Evolutionary conservation across 2,113 vertebrate genomes (phyloP).

Genomic region (Vicugna pacos): DNA sequence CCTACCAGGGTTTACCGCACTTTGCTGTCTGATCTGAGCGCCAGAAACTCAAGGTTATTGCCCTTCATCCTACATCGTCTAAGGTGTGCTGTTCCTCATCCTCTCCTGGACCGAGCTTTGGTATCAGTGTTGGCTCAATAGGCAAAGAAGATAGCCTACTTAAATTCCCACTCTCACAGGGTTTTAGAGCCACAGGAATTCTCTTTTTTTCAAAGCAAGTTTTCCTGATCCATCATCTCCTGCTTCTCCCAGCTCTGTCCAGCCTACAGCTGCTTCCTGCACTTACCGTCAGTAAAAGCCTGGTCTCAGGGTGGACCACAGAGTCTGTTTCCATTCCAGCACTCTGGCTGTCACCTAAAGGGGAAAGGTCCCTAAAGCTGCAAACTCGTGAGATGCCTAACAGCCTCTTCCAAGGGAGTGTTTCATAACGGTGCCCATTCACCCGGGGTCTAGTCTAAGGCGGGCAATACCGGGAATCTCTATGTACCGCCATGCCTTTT

Average conservation of each 20-base stretch:
- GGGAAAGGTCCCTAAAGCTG: conserved; percentile 77
- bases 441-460: conserved; percentile 78
- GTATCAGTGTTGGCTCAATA: neutral
- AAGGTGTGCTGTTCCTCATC: neutral
- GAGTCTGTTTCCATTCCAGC: conserved; percentile 84
- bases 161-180: neutral
- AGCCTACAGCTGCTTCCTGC: conserved; percentile 74
- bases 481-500: conserved; percentile 72
- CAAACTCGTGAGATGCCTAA: conserved; percentile 54
- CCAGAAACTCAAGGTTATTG: no score
- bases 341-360: conserved; percentile 77
- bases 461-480: conserved; percentile 62
- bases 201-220: neutral
- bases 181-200: neutral
- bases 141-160: neutral
- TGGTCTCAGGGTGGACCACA: conserved; percentile 62
- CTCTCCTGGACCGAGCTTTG: neutral
- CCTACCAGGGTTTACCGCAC: neutral
- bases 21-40: neutral
- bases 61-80: neutral
- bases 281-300: conserved; percentile 76
- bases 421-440: conserved; percentile 82
- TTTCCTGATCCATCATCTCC: neutral
- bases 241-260: conserved; percentile 42
- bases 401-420: conserved; percentile 74